Base-by-base conservation (phyloP, 2,888 invertebrate genomes). In the Tinea pellionella region DNA sequence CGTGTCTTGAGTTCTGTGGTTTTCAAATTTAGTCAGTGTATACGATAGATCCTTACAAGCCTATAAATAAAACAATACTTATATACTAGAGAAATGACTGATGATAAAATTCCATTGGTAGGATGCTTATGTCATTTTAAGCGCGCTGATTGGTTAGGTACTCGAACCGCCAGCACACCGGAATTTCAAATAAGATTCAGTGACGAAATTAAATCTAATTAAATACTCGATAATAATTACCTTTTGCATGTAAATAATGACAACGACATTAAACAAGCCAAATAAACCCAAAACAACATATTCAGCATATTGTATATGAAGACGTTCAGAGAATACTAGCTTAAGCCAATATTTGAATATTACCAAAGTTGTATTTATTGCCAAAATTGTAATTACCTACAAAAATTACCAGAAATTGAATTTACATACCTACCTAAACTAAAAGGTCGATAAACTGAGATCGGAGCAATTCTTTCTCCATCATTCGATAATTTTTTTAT, bases 1-100 rank as follows among this genome's bases (percentile, higher is more conserved):
- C 43, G 73, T 70, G 4, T 65, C 61, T 62, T 74, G 69, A 0
- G 78, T 78, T 61, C 74, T 69, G 57, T 77, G 79, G 64, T 77
- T 77, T 65, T 84, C 81, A 59, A 70, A 63, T 29, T 70, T 64
- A 4, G 77, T 79, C 61, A 80, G 61, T 63, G 63, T 63, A 47
- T 72, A 61, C 4, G 75, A 68, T 4, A 78, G 59, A 58, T 62
- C 65, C 37, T 63, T 63, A 63, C 75, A 78, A 16, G 70, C 59
- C 77, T 77, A 62, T 60, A 70, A 71, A 8, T 15, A 37, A 18
- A 41, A 8, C 6, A 16, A 47, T 1, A 37, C 13, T 51, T 51
- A 24, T 24, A 24, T 24, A 24, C 24, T 24, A n/a, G n/a, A n/a
- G n/a, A n/a, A n/a, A n/a, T n/a, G n/a, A n/a, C n/a, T n/a, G n/a